Base-by-base conservation (phyloP, 2,888 invertebrate species). In the Ceriagrion tenellum region DNA sequence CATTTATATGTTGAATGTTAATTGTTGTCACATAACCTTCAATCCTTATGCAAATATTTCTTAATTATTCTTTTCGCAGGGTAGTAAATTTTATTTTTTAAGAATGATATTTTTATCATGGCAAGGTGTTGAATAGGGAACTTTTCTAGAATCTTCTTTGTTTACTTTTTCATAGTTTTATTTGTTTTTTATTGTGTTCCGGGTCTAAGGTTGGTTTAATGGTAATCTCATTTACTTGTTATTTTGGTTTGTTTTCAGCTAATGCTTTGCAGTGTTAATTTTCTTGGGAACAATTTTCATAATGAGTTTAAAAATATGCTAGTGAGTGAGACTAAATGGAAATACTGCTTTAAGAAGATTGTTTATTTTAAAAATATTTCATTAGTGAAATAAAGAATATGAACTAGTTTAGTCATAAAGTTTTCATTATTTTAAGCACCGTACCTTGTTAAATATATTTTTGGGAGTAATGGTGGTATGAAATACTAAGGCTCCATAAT, bases 281-380 rank as follows among this genome's bases (percentile, higher is more conserved):
- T 93, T 74, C 47, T 69, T 93, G 69, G 69, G 93, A 69, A 26
- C 23, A 47, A 47, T 26, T n/a, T 12, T 63, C n/a, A 13, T 69
- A 23, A 93, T 69, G 23, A 55, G 40, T 93, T 69, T 3, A 89
- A 89, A 89, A 47, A 81, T 0, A 12, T 35, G 47, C 74, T 93
- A 74, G 47, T 69, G 18, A 69, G 35, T 74, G 35, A 55, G 69
- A 69, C 23, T 74, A 4, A n/a, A 40, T 47, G n/a, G 93, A 93
- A 69, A 35, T 23, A 55, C 69, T 93, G 74, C 69, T 47, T 93
- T 40, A 69, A 74, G 23, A 63, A 91, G 23, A 93, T 26, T 55
- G 55, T 89, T 93, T 69, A 69, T 93, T 93, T 93, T 93, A 47
- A 35, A 35, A 81, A 81, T 30, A 35, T 81, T 81, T 81, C 81